These are phyloP conservation scores for Thalassarche chlororhynchos DNA, from an alignment of 2,113 vertebrate genomes.

Conservation along the genomic window DNA sequence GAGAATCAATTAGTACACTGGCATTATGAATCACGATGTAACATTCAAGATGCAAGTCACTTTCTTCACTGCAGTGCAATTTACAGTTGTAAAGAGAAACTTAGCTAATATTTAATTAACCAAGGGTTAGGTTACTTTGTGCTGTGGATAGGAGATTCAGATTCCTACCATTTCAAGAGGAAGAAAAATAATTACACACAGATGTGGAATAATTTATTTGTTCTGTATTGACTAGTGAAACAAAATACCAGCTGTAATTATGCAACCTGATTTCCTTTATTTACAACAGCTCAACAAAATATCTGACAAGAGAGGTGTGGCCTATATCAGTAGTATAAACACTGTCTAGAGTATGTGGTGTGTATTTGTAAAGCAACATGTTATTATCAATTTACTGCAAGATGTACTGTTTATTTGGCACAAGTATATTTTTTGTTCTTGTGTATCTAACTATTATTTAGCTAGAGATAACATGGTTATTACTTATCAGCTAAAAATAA, in stretches of 20 bases:
- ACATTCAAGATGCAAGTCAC: not conserved
- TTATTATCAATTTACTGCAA: not conserved
- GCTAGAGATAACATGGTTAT: not conserved
- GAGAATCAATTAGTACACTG: not conserved
- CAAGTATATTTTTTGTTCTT: not conserved
- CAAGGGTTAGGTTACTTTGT: not conserved
- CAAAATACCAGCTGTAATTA: not conserved
- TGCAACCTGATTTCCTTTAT: not conserved
- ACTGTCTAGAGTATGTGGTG: not conserved
- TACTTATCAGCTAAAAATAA: not conserved
- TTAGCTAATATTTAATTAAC: conserved; percentile 1
- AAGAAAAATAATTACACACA: not conserved
- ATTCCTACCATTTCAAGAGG: not conserved
- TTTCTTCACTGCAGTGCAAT: not conserved
- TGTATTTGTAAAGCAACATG: not conserved
- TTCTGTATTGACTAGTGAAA: not conserved
- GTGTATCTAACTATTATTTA: not conserved
- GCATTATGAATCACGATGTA: not conserved
- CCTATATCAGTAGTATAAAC: not conserved
- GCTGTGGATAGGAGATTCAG: not conserved
- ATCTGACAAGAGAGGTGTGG: not conserved
- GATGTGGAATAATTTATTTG: not conserved
- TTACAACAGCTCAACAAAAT: not conserved
- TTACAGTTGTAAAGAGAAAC: not conserved
- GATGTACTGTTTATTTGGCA: not conserved